Evolutionary conservation across 2,888 invertebrate species (phyloP).

Genomic region (Lymantria monacha): DNA sequence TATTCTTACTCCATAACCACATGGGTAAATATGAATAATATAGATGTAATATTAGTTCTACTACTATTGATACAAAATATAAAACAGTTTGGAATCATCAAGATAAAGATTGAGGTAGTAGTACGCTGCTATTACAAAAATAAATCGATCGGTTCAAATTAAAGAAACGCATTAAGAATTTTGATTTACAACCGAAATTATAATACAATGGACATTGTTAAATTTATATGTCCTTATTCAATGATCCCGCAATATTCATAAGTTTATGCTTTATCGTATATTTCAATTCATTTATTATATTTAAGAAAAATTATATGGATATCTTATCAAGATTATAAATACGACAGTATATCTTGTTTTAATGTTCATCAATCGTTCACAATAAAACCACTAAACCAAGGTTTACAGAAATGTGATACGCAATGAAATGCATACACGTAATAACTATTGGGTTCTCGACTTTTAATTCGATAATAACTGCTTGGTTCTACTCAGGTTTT

Average conservation of each 20-base stretch:
- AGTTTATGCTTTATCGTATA: slow-evolving; percentile 44
- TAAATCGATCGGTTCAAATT: slow-evolving; percentile 58
- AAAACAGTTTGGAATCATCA: no score
- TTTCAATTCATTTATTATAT: slow-evolving; percentile 38
- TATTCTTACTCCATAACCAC: no score
- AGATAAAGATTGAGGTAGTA: slow-evolving; percentile 44
- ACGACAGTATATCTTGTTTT: slow-evolving; percentile 2
- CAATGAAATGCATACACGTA: no score
- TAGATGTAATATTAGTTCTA: no score
- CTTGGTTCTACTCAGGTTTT: no score
- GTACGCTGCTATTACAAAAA: slow-evolving; percentile 47
- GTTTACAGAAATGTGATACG: no score
- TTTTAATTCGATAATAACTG: no score
- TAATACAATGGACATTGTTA: slow-evolving; percentile 64
- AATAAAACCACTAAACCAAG: no score
- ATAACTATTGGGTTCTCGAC: no score
- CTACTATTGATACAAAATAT: no score
- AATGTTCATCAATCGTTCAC: no score
- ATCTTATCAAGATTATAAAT: slow-evolving; percentile 24
- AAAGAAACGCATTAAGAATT: slow-evolving; percentile 58
- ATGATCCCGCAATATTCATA: slow-evolving; percentile 47
- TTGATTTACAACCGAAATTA: slow-evolving; percentile 67
- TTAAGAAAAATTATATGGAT: slow-evolving; percentile 29
- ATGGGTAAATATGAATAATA: no score
- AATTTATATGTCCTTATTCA: slow-evolving; percentile 57